Conservation (phyloP, 30 jellyfish, hydroid and myxozoan species). For the Mastigias papua region DNA sequence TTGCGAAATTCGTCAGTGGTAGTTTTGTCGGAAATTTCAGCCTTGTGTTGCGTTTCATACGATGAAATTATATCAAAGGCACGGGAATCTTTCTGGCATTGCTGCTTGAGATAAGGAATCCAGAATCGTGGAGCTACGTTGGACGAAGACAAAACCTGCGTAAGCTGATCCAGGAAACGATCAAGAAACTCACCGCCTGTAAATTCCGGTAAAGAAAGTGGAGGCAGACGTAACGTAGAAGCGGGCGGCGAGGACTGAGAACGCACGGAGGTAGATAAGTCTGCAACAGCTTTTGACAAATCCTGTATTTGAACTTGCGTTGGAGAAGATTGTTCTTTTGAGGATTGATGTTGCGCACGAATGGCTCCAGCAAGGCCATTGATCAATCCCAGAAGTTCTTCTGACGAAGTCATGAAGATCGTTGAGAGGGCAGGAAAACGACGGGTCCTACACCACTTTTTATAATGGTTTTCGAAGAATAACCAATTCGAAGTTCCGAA, state of each 20-base stretch:
- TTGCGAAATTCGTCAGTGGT: neutral
- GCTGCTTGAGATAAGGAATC: constrained; percentile 28
- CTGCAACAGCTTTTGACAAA: constrained; percentile 8
- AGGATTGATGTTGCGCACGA: too few species aligned
- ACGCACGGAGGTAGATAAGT: neutral
- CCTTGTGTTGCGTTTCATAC: neutral
- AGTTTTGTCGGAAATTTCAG: neutral
- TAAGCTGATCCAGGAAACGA: constrained; percentile 20
- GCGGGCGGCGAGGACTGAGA: neutral
- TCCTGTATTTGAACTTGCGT: too few species aligned
- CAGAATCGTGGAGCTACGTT: constrained; percentile 13
- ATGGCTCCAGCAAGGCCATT: too few species aligned
- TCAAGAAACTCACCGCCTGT: constrained; percentile 4
- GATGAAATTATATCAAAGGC: constrained; percentile 36
- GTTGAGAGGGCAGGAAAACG: too few species aligned
- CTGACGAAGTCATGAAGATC: too few species aligned
- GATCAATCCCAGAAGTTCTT: too few species aligned
- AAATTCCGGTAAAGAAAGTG: constrained; percentile 6
- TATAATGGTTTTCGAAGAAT: too few species aligned
- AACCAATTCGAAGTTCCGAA: too few species aligned
- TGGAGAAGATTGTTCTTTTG: too few species aligned
- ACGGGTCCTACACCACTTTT: too few species aligned
- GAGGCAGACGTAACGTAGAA: constrained; percentile 16
- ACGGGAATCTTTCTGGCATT: constrained; percentile 39
- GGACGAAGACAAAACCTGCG: constrained; percentile 19